Evolutionary conservation across 2,113 vertebrate species (phyloP).

Genomic region (Tetrax tetrax): DNA sequence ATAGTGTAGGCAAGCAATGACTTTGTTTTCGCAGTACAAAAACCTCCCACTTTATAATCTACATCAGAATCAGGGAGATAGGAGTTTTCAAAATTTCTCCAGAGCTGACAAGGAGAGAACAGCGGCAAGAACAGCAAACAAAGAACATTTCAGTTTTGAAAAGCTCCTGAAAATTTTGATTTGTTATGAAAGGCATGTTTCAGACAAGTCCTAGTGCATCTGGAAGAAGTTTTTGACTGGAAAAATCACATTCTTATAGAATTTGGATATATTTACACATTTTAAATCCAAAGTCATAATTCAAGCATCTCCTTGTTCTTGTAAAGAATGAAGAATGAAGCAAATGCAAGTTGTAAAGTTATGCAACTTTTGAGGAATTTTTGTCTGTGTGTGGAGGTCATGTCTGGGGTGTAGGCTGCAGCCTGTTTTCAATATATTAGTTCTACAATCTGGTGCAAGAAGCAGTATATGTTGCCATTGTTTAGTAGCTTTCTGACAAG

Average conservation of each 20-base stretch:
- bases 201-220: neutral
- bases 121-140: conserved; percentile 18
- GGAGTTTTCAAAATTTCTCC: conserved; percentile 23
- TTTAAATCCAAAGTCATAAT: neutral
- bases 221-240: neutral
- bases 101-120: conserved; percentile 12
- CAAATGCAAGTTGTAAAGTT: neutral
- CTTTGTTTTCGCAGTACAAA: conserved; percentile 37
- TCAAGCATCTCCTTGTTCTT: neutral
- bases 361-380: neutral
- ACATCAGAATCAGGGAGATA: conserved; percentile 29
- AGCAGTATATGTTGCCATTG: neutral
- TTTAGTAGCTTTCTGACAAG: neutral
- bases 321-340: neutral
- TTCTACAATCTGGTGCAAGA: neutral
- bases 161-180: neutral
- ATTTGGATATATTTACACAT: neutral
- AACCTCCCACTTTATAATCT: conserved; percentile 54
- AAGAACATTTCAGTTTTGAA: neutral
- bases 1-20: conserved; percentile 36
- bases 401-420: neutral
- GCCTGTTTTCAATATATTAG: neutral
- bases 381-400: neutral
- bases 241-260: neutral
- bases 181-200: neutral